These are phyloP conservation scores for Phrynocephalus vlangalii DNA, from an alignment of 2,797 vertebrate species.

Conservation along the genomic window DNA sequence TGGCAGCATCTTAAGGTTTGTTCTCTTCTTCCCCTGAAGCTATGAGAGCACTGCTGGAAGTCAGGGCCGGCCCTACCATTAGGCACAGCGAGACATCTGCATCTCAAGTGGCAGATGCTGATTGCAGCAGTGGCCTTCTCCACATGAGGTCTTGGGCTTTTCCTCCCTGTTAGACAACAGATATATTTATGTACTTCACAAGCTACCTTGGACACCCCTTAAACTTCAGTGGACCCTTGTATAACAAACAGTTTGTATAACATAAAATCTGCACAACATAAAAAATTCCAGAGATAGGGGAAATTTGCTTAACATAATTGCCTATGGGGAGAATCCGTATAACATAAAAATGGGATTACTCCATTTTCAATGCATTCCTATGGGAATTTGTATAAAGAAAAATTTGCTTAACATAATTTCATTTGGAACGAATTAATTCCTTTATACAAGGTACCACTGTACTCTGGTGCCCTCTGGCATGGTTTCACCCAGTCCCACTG, in stretches of 20 bases:
- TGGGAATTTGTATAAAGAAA: too few species aligned
- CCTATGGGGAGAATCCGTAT: too few species aligned
- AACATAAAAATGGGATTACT: too few species aligned
- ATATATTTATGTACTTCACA: neutral
- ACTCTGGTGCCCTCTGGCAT: neutral
- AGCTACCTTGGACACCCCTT: neutral
- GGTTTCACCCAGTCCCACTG: too few species aligned
- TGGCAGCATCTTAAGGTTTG: neutral
- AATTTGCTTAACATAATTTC: too few species aligned
- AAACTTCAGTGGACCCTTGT: neutral
- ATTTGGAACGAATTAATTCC: too few species aligned
- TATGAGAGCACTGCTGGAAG: conserved; percentile 12
- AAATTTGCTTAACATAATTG: too few species aligned
- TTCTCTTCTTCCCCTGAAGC: neutral
- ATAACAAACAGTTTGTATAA: too few species aligned
- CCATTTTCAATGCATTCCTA: too few species aligned
- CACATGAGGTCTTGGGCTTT: neutral
- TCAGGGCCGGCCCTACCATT: neutral
- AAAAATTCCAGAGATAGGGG: too few species aligned
- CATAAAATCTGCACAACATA: too few species aligned
- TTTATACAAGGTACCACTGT: too few species aligned
- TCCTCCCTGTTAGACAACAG: neutral
- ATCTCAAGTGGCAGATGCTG: neutral
- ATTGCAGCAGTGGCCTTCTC: neutral
- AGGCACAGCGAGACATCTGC: neutral